Evolutionary conservation across 2,888 invertebrate genomes (phyloP).

Genomic region (Hirtodrosophila cameraria): DNA sequence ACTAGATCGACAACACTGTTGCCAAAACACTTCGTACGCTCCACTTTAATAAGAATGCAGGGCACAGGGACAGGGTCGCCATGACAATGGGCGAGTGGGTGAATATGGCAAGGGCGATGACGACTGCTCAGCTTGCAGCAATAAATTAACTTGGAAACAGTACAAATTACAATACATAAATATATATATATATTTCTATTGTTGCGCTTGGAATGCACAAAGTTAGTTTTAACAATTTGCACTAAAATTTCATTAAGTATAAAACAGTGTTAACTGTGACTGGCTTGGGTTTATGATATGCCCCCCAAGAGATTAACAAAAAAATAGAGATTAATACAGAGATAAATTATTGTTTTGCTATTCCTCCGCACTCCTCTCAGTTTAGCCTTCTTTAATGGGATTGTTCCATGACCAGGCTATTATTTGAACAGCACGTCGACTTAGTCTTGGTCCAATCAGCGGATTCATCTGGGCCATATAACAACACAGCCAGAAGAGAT

Average conservation of each 20-base stretch:
- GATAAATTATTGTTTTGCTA: slow-evolving; percentile 10
- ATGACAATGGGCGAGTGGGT: slow-evolving; percentile 3
- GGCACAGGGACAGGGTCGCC: slow-evolving; percentile 29
- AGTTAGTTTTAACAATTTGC: slow-evolving; percentile 38
- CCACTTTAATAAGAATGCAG: slow-evolving; percentile 25
- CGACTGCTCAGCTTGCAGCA: slow-evolving; percentile 2
- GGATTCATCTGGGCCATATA: slow-evolving; percentile 98
- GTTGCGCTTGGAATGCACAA: slow-evolving; percentile 40
- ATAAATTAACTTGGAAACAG: no score
- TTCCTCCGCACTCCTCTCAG: neutral
- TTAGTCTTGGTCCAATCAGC: slow-evolving; percentile 92
- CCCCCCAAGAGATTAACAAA: slow-evolving; percentile 26
- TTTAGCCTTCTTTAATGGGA: slow-evolving; percentile 45
- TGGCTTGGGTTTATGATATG: neutral
- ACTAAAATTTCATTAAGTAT: slow-evolving; percentile 23
- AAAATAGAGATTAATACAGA: slow-evolving; percentile 28
- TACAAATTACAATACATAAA: slow-evolving; percentile 2
- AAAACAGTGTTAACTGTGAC: slow-evolving; percentile 1
- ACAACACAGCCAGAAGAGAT: slow-evolving; percentile 96
- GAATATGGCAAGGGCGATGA: slow-evolving; percentile 20
- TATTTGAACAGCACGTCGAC: slow-evolving; percentile 88
- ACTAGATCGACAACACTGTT: no score
- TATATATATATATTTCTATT: slow-evolving; percentile 27
- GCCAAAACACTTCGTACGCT: neutral
- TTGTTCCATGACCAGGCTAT: slow-evolving; percentile 91